Conservation (phyloP, 2,113 vertebrate genomes). For the Erythrocercus mccallii region DNA sequence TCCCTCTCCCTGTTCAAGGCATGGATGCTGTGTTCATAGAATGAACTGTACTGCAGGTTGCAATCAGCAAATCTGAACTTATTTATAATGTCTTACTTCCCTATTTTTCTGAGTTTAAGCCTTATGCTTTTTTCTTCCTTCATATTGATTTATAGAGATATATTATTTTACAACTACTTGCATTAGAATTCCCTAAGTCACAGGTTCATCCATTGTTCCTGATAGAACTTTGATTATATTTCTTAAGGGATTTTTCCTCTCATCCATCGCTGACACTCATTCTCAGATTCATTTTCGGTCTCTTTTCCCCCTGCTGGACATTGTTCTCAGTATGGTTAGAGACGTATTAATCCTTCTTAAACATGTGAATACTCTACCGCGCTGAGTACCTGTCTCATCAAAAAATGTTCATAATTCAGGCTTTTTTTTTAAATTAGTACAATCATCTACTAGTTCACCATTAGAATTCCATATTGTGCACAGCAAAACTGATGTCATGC, state of each 20-base stretch:
- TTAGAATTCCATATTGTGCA: background rate
- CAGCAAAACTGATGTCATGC: background rate
- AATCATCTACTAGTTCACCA: slow-evolving; percentile 12
- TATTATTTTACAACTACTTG: background rate
- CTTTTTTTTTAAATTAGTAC: background rate
- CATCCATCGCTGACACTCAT: background rate
- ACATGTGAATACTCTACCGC: background rate
- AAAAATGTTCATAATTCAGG: slow-evolving; percentile 21
- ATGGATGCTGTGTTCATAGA: background rate
- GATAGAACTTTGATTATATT: background rate
- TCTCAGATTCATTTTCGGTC: background rate
- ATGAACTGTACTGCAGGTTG: background rate
- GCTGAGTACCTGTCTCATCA: background rate
- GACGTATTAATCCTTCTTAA: background rate
- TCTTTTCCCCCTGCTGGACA: background rate
- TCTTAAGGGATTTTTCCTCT: background rate
- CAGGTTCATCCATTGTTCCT: background rate
- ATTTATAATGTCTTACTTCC: background rate
- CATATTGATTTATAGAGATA: background rate
- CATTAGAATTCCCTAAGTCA: background rate
- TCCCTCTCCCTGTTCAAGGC: background rate
- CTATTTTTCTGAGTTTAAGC: background rate
- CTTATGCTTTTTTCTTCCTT: background rate
- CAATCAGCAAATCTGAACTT: background rate
- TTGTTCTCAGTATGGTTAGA: background rate